Conservation (phyloP, 2,888 invertebrate genomes). For the Ganaspis brasiliensis region DNA sequence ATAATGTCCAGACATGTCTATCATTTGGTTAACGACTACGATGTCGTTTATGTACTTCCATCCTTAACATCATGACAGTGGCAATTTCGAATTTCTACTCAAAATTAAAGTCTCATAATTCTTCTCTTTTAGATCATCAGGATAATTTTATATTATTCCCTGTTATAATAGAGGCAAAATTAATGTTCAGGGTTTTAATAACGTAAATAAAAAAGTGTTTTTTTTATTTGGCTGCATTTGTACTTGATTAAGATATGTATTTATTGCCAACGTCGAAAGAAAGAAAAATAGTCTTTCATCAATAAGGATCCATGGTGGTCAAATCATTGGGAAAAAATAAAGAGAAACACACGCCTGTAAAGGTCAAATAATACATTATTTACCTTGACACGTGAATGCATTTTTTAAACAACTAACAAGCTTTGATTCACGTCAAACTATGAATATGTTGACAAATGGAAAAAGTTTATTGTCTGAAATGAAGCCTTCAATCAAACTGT, state of each 20-base stretch:
- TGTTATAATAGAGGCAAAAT: no score
- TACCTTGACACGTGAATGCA: constrained; percentile 21
- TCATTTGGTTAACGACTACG: constrained; percentile 17
- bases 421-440: constrained; percentile 33
- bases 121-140: no score
- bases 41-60: constrained; percentile 19
- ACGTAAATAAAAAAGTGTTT: no score
- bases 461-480: constrained; percentile 30
- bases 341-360: constrained; percentile 8
- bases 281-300: constrained; percentile 1
- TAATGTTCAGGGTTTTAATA: no score
- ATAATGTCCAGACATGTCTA: constrained; percentile 56
- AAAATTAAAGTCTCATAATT: background rate
- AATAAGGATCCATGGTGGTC: constrained; percentile 18
- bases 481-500: background rate
- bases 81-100: background rate
- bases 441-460: constrained; percentile 33
- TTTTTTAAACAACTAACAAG: constrained; percentile 40
- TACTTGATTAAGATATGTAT: background rate
- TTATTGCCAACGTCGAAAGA: background rate
- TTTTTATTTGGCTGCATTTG: no score
- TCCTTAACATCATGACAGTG: background rate
- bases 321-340: constrained; percentile 22
- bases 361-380: constrained; percentile 37
- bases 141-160: no score